phyloP scores from a whole-genome alignment of 2,113 vertebrate genomes.

The Axis porcinus region DNA sequence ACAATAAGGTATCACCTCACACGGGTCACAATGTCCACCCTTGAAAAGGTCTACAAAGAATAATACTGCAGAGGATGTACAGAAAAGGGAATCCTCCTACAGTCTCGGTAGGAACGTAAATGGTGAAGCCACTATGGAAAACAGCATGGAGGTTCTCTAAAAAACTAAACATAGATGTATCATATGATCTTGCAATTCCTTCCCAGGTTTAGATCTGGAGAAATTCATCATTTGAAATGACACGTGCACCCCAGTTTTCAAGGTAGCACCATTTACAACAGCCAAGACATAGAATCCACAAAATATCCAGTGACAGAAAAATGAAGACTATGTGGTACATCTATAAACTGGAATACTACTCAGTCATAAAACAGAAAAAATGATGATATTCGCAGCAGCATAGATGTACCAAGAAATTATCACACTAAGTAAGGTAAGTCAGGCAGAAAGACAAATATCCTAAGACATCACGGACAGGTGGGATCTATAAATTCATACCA shows the following conservation, averaged over 20 bases:
- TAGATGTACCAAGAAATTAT: background rate
- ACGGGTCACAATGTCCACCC: background rate
- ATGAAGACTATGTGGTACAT: background rate
- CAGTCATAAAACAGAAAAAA: background rate
- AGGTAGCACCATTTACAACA: background rate
- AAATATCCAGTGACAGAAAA: background rate
- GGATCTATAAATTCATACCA: background rate
- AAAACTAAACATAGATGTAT: background rate
- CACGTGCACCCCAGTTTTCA: fast-evolving
- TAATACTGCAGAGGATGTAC: background rate
- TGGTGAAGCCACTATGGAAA: background rate
- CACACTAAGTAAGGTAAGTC: background rate
- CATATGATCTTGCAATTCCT: background rate
- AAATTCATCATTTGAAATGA: background rate
- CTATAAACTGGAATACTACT: background rate
- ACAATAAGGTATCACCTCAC: background rate
- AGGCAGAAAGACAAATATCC: background rate
- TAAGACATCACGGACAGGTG: background rate
- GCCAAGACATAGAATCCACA: background rate
- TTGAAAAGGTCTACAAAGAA: background rate
- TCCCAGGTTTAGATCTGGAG: background rate
- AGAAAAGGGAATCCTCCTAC: background rate
- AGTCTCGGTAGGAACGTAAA: background rate
- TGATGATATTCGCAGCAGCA: background rate
- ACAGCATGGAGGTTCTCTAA: background rate